phyloP scores from a whole-genome alignment of 1,140 invertebrate genomes.

The Penaeus japonicus region DNA sequence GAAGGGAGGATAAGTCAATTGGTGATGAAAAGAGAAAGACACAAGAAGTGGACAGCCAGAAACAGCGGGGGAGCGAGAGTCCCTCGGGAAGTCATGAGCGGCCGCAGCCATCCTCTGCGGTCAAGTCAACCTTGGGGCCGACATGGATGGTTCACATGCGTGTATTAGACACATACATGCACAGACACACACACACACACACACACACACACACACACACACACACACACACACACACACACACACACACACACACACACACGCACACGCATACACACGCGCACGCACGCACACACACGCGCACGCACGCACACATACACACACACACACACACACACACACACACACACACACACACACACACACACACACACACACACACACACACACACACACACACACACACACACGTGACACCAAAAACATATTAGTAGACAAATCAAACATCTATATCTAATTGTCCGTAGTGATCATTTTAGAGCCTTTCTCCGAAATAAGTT shows the following conservation, averaged over 20 bases:
- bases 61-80: too few species aligned
- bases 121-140: too few species aligned
- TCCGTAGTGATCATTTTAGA: too few species aligned
- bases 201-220: constrained; percentile 4
- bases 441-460: too few species aligned
- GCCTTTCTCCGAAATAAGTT: too few species aligned
- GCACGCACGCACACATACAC: neutral
- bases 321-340: constrained; percentile 19
- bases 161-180: neutral
- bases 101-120: too few species aligned
- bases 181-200: neutral
- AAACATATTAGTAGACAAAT: neutral
- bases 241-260: neutral
- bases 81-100: too few species aligned
- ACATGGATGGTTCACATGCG: neutral
- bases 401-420: neutral
- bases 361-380: neutral
- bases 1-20: too few species aligned
- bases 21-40: too few species aligned
- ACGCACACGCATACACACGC: neutral
- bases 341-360: constrained; percentile 17
- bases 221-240: constrained; percentile 21
- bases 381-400: neutral
- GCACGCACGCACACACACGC: neutral
- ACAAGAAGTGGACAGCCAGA: too few species aligned